Base-by-base conservation (phyloP, 2,888 invertebrate species). In the Sinelater perroti region DNA sequence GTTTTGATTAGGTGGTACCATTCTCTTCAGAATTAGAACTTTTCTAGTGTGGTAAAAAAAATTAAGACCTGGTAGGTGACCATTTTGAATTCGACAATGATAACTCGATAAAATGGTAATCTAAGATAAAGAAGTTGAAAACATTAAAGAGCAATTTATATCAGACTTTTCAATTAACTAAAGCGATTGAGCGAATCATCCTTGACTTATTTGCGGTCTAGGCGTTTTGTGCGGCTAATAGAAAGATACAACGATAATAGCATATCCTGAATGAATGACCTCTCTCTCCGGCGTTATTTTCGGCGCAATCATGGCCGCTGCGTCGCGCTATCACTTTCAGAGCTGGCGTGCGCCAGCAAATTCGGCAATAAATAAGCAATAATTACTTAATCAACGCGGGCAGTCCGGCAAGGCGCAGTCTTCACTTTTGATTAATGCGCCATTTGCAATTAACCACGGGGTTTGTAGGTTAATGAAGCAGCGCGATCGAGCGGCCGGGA, bases 341-440 rank as follows among this genome's bases (percentile, higher is more conserved):
- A 16, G 16, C 10, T 40, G 24, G 3, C 24, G 13, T 40, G 21
- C 40, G 24, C n/a, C 24, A 21, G 14, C 40, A 40, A 40, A 40
- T 40, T 40, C 14, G 24, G 40, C n/a, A 40, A 40, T 40, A 24
- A 36, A 40, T 40, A 40, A 14, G 24, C 24, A 40, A 40, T 40
- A 40, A 40, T 40, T 40, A 40, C 40, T 40, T 40, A 40, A 40
- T 21, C 21, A 40, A 11, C 20, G 14, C 24, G 24, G 24, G 36
- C 10, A 18, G 10, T 36, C 17, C 16, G 2, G 8, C 14, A 36
- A 36, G 36, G 17, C 14, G 17, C 8, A 10, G 38, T 38, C 20
- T 38, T 7, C 38, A 21, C 5, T 21, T 38, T 17, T 38, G 38
- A 38, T 38, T 38, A 38, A 38, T 21, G 6, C 38, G 11, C 36